Conservation (phyloP, 2,888 invertebrate species). For the Amphipoea oculea region DNA sequence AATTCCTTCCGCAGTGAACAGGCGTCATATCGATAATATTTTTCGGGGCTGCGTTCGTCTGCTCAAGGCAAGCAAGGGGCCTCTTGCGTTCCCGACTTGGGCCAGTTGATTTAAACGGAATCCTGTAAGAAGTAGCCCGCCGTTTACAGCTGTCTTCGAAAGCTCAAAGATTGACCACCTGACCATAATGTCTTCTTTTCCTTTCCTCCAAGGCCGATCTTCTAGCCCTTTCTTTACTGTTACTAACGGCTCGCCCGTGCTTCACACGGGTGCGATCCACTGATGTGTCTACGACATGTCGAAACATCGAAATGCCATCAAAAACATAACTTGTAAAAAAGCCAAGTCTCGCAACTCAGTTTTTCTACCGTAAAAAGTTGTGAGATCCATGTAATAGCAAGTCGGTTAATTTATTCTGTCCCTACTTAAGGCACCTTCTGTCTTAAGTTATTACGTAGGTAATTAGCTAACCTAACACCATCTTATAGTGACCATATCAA, state of each 20-base stretch:
- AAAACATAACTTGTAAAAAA: no score
- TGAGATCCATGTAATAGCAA: no score
- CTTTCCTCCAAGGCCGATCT: neutral
- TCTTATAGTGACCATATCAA: no score
- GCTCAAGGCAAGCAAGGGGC: neutral
- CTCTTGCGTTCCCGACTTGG: neutral
- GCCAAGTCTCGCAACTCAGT: no score
- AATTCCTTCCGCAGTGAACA: neutral
- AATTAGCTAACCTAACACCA: no score
- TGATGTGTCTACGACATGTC: neutral
- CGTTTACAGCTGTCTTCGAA: neutral
- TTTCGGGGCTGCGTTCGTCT: neutral
- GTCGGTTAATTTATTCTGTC: no score
- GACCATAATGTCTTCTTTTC: neutral
- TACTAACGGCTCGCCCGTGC: neutral
- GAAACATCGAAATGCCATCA: neutral
- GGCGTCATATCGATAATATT: neutral
- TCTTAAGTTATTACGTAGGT: no score
- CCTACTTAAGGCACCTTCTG: no score
- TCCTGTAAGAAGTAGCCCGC: neutral
- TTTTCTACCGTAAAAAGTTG: no score
- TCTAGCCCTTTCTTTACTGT: neutral
- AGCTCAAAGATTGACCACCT: no score
- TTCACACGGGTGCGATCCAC: neutral
- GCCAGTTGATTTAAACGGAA: neutral